Percentiles rank a stretch among this genome's conserved stretches.
phyloP scores from a whole-genome alignment of 2,113 vertebrate genomes.

The Pygoscelis antarcticus region DNA sequence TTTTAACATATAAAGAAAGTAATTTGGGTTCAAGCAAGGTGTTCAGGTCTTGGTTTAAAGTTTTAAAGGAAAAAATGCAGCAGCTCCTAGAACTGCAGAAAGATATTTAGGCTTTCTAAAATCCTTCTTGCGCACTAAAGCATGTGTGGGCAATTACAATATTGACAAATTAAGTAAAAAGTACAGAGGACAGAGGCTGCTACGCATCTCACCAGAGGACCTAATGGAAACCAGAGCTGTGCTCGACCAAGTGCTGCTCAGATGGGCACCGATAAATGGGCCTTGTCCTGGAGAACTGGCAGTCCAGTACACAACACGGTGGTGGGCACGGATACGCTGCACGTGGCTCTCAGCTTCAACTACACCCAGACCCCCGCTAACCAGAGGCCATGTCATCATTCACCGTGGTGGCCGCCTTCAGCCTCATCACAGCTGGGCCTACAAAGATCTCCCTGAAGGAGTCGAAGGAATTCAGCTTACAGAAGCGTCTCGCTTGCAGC shows the following conservation, averaged over 20 bases:
- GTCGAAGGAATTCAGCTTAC: accelerated
- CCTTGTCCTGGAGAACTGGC: not conserved
- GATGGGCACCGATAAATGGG: accelerated
- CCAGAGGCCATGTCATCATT: not conserved
- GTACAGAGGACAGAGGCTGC: not conserved
- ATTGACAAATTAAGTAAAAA: not conserved
- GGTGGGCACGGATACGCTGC: accelerated
- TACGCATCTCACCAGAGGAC: not conserved
- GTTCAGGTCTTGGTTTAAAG: not conserved
- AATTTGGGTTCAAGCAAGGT: not conserved
- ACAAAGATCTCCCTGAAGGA: not conserved
- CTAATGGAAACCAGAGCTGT: not conserved
- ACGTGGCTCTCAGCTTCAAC: not conserved
- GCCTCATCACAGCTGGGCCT: not conserved
- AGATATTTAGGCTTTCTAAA: not conserved
- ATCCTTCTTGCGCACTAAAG: not conserved
- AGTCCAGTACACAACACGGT: accelerated
- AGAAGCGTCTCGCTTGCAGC: accelerated
- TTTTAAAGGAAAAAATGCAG: not conserved
- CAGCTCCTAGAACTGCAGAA: not conserved
- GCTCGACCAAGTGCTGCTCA: accelerated
- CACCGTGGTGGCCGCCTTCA: accelerated
- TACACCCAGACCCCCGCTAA: accelerated
- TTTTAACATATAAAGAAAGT: not conserved
- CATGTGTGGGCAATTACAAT: accelerated